These are phyloP conservation scores for Ptiloglossa arizonensis DNA, from an alignment of 1,140 invertebrate genomes.

Conservation along the genomic window DNA sequence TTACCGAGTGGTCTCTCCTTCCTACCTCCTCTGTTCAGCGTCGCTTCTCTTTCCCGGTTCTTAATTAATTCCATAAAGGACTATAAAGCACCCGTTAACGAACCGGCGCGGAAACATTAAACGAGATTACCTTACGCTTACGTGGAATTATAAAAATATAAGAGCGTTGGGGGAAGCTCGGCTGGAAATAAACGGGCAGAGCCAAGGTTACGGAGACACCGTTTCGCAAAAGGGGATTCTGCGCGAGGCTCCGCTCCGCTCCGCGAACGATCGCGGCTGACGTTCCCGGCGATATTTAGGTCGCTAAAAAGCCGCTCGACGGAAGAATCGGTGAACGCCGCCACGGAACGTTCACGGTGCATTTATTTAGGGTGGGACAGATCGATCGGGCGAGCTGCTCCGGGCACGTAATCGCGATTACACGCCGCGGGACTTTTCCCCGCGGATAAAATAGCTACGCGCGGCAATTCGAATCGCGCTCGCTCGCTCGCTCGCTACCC, in stretches of 20 bases:
- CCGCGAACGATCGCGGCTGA: background rate
- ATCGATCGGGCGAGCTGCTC: background rate
- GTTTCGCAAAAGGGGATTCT: background rate
- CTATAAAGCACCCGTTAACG: slow-evolving; percentile 31
- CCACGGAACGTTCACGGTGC: background rate
- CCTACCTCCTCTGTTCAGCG: background rate
- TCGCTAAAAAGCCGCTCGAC: slow-evolving; percentile 26
- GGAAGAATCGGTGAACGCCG: slow-evolving; percentile 24
- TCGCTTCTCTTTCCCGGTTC: slow-evolving; percentile 9
- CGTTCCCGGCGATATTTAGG: slow-evolving; percentile 22
- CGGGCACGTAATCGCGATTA: background rate
- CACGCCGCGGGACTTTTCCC: background rate
- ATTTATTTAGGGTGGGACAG: slow-evolving; percentile 20
- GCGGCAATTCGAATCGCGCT: slow-evolving; percentile 32
- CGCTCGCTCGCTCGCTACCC: too few relatives aligned
- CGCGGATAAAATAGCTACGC: background rate
- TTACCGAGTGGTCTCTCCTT: background rate
- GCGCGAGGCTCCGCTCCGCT: too few relatives aligned
- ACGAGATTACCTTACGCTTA: slow-evolving; percentile 29
- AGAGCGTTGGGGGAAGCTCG: slow-evolving; percentile 26
- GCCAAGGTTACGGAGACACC: slow-evolving; percentile 37
- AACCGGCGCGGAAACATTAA: slow-evolving; percentile 29
- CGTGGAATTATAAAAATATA: slow-evolving; percentile 44
- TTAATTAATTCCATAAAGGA: slow-evolving; percentile 32
- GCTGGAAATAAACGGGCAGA: slow-evolving; percentile 30